A percentile compares a stretch with the other conserved stretches of the same genome.
These are phyloP conservation scores for Apamea sordens DNA, from an alignment of 2,888 invertebrate species.

Conservation along the genomic window DNA sequence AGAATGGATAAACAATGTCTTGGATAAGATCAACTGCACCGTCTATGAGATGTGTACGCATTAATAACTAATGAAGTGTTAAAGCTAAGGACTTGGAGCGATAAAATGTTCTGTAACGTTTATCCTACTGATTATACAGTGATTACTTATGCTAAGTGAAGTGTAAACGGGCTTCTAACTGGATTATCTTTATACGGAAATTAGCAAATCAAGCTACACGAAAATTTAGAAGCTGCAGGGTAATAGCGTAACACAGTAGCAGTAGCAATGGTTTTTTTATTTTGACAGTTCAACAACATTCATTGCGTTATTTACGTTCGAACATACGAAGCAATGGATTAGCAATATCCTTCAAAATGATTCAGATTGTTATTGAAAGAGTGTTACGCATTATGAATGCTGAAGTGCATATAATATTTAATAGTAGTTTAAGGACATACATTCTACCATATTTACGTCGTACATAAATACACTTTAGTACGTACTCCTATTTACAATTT, in stretches of 20 bases:
- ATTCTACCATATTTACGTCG: constrained; percentile 7
- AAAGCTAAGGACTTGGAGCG: constrained; percentile 1
- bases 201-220: neutral
- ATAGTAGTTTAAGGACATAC: neutral
- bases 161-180: constrained; percentile 12
- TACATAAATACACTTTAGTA: constrained; percentile 10
- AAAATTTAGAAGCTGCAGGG: neutral
- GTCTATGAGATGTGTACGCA: constrained; percentile 2
- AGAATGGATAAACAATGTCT: constrained; percentile 23
- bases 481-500: constrained; percentile 34
- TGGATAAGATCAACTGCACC: constrained; percentile 2
- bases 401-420: neutral
- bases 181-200: neutral
- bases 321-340: too few relatives aligned
- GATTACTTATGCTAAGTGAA: constrained; percentile 20
- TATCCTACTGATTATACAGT: constrained; percentile 12
- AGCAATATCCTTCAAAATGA: too few relatives aligned
- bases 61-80: constrained; percentile 15
- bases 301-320: too few relatives aligned
- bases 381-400: too few relatives aligned
- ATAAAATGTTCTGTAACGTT: constrained; percentile 24
- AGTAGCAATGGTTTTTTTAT: too few relatives aligned
- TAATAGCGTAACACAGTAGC: too few relatives aligned
- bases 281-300: too few relatives aligned
- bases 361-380: too few relatives aligned